Conservation (phyloP, 2,888 invertebrate species). For the Pterostichus madidus region DNA sequence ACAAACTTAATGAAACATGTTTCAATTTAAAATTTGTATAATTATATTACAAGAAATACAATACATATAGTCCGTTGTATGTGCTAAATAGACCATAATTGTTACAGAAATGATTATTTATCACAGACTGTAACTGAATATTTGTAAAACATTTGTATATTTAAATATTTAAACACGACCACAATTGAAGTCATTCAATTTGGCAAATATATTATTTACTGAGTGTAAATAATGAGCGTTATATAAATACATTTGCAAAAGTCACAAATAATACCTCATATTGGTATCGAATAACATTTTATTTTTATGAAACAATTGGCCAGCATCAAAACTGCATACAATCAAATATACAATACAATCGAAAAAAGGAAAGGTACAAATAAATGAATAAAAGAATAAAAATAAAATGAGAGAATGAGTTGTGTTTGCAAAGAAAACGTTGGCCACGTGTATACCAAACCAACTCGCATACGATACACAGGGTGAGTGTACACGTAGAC, state of each 20-base stretch:
- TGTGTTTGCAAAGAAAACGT: slow-evolving; percentile 49
- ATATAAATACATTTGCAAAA: not conserved
- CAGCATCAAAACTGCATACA: slow-evolving; percentile 11
- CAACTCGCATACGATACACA: slow-evolving; percentile 36
- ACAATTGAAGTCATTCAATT: not conserved
- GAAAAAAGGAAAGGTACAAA: not conserved
- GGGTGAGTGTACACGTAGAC: slow-evolving; percentile 20
- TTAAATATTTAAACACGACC: not conserved
- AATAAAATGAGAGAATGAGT: slow-evolving; percentile 32
- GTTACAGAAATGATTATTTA: slow-evolving; percentile 27
- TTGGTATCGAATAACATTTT: not conserved
- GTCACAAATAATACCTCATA: not conserved
- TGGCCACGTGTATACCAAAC: slow-evolving; percentile 50
- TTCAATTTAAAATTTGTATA: no score
- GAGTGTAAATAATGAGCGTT: no score
- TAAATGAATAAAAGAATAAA: not conserved
- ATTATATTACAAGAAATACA: no score
- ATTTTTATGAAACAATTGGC: slow-evolving; percentile 15
- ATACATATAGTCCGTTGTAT: not conserved
- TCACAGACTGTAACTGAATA: slow-evolving; percentile 2
- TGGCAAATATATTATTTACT: no score
- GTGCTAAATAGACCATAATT: slow-evolving; percentile 22
- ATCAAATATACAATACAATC: slow-evolving; percentile 17
- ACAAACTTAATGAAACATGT: no score
- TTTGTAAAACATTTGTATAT: slow-evolving; percentile 42